Evolutionary conservation across 2,797 vertebrate species (phyloP).

Genomic region (Dicrostonyx torquatus): DNA sequence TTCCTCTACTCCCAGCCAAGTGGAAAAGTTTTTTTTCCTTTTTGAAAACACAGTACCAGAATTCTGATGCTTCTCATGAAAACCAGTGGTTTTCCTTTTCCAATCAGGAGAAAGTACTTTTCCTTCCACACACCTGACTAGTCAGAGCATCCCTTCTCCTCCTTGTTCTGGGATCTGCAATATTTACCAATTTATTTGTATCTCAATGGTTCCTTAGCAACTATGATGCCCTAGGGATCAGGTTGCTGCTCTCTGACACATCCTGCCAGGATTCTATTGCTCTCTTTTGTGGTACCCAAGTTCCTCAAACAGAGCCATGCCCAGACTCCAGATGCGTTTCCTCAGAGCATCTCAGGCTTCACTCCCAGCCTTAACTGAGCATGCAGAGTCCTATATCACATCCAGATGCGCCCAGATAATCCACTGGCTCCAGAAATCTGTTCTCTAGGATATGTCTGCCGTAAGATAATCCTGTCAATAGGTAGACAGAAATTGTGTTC

Average conservation of each 20-base stretch:
- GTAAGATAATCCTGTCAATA: neutral
- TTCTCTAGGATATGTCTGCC: neutral
- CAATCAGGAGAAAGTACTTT: slow-evolving; percentile 78
- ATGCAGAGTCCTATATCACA: neutral
- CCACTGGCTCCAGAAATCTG: neutral
- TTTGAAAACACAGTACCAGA: slow-evolving; percentile 26
- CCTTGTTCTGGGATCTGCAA: slow-evolving; percentile 68
- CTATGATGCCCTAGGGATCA: slow-evolving; percentile 65
- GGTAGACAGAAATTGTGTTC: neutral
- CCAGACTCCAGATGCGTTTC: neutral
- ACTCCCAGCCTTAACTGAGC: neutral
- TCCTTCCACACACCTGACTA: slow-evolving; percentile 79
- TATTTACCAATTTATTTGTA: slow-evolving; percentile 80
- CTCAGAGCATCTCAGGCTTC: neutral
- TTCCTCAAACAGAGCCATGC: slow-evolving; percentile 27
- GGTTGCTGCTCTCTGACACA: slow-evolving; percentile 69
- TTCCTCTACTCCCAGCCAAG: slow-evolving; percentile 53
- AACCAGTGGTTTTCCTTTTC: slow-evolving; percentile 69
- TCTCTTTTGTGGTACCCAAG: neutral
- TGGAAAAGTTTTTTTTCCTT: slow-evolving; percentile 10
- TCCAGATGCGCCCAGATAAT: neutral
- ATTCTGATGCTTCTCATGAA: slow-evolving; percentile 43
- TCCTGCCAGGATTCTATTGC: neutral
- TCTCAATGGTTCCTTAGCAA: slow-evolving; percentile 82
- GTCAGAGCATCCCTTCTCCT: slow-evolving; percentile 65